Evolutionary conservation across 2,113 vertebrate species (phyloP).

Genomic region (Thryonomys swinderianus): DNA sequence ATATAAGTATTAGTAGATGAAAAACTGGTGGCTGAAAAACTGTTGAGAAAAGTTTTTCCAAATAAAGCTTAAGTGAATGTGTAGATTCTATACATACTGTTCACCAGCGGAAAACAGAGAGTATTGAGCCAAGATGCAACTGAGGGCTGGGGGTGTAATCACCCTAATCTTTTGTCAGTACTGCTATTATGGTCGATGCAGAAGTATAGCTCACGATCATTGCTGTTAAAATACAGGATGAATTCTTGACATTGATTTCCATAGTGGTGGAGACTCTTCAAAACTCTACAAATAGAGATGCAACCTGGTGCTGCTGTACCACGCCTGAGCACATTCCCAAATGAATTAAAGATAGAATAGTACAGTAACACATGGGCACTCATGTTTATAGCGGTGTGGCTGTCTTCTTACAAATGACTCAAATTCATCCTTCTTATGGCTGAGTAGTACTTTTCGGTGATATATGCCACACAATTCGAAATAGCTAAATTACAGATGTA

Average conservation of each 20-base stretch:
- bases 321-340: no score
- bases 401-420: no score
- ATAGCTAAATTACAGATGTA: no score
- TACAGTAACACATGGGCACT: no score
- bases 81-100: conserved; percentile 45
- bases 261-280: no score
- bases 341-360: no score
- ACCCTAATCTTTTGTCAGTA: background rate
- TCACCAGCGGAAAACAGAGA: conserved; percentile 60
- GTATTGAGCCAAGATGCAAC: conserved; percentile 27
- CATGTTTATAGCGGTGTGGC: no score
- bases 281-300: no score
- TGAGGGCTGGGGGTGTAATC: background rate
- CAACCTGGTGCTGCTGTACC: no score
- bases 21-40: conserved; percentile 60
- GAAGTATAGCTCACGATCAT: background rate
- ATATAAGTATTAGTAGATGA: conserved; percentile 71
- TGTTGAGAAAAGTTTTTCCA: conserved; percentile 67
- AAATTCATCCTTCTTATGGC: no score
- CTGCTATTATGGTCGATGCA: background rate
- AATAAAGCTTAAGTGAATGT: conserved; percentile 64
- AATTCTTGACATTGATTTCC: background rate
- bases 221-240: background rate
- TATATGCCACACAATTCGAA: no score
- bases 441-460: no score